Evolutionary conservation across 2,797 vertebrate genomes (phyloP).

Genomic region (Hylomyscus alleni): DNA sequence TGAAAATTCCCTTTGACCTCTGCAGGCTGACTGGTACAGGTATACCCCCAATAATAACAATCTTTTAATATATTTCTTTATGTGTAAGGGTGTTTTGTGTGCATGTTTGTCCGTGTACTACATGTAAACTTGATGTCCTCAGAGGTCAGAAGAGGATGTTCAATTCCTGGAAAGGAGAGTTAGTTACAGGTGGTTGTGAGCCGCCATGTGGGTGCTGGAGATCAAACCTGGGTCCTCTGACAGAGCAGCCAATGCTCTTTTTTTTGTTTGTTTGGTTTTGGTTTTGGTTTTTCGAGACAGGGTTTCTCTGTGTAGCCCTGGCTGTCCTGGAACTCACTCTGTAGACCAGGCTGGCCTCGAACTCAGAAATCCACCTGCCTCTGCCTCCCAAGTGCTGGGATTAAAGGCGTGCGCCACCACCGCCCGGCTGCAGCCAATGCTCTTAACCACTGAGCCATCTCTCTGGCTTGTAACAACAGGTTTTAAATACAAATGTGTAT

Average conservation of each 20-base stretch:
- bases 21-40: background rate
- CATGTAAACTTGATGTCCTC: background rate
- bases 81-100: background rate
- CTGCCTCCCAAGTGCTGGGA: no score
- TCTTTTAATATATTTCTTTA: background rate
- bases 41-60: background rate
- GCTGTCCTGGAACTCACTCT: no score
- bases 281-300: no score
- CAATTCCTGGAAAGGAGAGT: background rate
- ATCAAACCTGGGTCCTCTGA: background rate
- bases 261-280: no score
- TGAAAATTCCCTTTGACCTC: background rate
- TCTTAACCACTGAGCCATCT: background rate
- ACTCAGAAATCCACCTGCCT: no score
- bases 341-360: no score
- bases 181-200: background rate
- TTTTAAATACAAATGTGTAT: background rate
- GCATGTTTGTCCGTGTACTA: background rate
- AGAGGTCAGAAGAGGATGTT: background rate
- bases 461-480: background rate
- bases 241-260: background rate
- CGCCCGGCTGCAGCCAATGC: background rate
- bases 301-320: no score
- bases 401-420: no score
- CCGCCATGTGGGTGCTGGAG: background rate